Percentiles rank a stretch among this genome's conserved stretches.
phyloP scores from a whole-genome alignment of 2,113 vertebrate genomes.

The Empidonax traillii region DNA sequence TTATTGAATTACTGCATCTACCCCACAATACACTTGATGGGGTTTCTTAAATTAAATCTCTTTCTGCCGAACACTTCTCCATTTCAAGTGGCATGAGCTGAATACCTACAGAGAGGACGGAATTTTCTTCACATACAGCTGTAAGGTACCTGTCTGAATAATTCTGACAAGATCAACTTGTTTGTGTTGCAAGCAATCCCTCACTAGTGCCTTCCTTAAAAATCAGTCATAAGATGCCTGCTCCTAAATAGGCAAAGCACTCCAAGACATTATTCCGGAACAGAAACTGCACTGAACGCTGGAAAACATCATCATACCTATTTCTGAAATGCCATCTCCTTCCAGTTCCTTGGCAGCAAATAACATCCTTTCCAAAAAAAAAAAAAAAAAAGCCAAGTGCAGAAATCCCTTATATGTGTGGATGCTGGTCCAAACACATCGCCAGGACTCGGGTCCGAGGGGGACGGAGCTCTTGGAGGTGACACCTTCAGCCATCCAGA shows the following conservation, averaged over 20 bases:
- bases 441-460: neutral
- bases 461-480: neutral
- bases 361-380: neutral
- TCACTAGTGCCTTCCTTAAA: neutral
- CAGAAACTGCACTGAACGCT: neutral
- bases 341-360: neutral
- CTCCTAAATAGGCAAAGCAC: neutral
- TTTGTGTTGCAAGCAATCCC: neutral
- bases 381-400: neutral
- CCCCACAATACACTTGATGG: neutral
- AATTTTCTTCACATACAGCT: neutral
- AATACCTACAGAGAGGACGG: neutral
- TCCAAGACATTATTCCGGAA: neutral
- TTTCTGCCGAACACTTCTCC: neutral
- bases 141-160: neutral
- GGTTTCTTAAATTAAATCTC: neutral
- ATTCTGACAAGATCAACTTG: neutral
- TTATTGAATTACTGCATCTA: neutral
- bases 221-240: neutral
- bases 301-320: conserved; percentile 23
- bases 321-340: neutral
- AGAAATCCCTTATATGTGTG: neutral
- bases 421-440: neutral
- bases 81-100: neutral
- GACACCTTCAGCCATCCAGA: neutral